A percentile compares a stretch with the other conserved stretches of the same genome.
These are phyloP conservation scores for Sinonovacula constricta DNA, from an alignment of 1,140 invertebrate species.

Conservation along the genomic window DNA sequence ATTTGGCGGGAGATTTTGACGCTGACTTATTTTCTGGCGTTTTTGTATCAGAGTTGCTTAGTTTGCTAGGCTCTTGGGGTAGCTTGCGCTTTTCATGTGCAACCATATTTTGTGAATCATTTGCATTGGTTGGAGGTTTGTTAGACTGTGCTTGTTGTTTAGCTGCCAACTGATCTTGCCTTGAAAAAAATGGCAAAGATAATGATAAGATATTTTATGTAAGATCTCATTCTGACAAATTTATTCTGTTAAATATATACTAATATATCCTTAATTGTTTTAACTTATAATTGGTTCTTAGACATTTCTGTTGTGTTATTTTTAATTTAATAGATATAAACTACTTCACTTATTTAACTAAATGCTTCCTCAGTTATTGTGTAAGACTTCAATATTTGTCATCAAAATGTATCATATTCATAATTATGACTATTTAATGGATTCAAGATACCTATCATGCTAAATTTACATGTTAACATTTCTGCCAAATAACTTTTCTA, in stretches of 20 bases:
- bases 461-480: too few species aligned
- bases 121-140: not conserved
- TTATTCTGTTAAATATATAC: not conserved
- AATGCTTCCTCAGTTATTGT: too few species aligned
- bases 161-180: not conserved
- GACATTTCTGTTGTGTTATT: not conserved
- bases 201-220: not conserved
- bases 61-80: slow-evolving; percentile 3
- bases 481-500: too few species aligned
- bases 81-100: slow-evolving; percentile 32
- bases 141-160: slow-evolving; percentile 24
- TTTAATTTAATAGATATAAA: not conserved
- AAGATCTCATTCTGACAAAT: too few species aligned
- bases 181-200: not conserved
- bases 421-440: too few species aligned
- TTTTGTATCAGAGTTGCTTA: not conserved
- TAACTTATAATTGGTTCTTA: not conserved
- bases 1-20: slow-evolving; percentile 43
- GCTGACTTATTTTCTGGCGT: not conserved
- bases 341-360: not conserved
- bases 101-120: not conserved
- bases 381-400: too few species aligned
- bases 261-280: not conserved
- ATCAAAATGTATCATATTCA: too few species aligned
- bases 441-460: too few species aligned